Percentiles rank a stretch among this genome's conserved stretches.
phyloP scores from a whole-genome alignment of 2,113 vertebrate genomes.

The Melanotaenia duboulayi region DNA sequence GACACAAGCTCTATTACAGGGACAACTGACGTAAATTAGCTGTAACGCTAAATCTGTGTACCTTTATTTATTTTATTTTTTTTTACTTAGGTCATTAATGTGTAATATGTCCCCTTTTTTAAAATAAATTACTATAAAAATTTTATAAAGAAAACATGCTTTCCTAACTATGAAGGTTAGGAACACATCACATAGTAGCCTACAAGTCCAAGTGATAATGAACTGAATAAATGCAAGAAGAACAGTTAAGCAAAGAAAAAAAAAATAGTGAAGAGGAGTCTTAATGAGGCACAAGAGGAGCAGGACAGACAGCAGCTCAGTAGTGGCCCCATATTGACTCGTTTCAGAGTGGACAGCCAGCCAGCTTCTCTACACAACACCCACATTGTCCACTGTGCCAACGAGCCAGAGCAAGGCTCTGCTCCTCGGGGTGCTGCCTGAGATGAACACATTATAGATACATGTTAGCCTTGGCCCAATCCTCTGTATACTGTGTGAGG shows the following conservation, averaged over 20 bases:
- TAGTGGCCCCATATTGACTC: constrained; percentile 92
- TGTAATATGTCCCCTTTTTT: too few species aligned
- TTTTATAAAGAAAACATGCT: constrained; percentile 35
- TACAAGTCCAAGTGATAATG: constrained; percentile 23
- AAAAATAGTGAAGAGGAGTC: constrained; percentile 55
- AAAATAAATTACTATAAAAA: too few species aligned
- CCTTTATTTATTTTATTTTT: too few species aligned
- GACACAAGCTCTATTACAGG: constrained; percentile 5
- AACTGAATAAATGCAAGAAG: neutral
- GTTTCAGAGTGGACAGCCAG: constrained; percentile 83
- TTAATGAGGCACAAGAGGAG: constrained; percentile 58
- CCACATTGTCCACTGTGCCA: constrained; percentile 92
- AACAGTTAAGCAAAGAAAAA: constrained; percentile 17
- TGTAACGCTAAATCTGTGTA: too few species aligned
- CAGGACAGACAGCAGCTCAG: constrained; percentile 75
- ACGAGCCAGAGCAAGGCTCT: constrained; percentile 77
- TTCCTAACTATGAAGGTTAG: constrained; percentile 24
- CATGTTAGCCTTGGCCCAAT: constrained; percentile 82
- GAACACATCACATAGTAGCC: constrained; percentile 42
- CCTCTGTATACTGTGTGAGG: constrained; percentile 69
- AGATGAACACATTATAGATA: constrained; percentile 80
- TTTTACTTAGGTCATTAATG: too few species aligned
- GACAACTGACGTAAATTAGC: too few species aligned
- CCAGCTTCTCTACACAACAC: constrained; percentile 94
- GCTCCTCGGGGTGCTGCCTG: constrained; percentile 79